phyloP scores from a whole-genome alignment of 2,113 vertebrate genomes.

The Grammatotria lemairii region DNA sequence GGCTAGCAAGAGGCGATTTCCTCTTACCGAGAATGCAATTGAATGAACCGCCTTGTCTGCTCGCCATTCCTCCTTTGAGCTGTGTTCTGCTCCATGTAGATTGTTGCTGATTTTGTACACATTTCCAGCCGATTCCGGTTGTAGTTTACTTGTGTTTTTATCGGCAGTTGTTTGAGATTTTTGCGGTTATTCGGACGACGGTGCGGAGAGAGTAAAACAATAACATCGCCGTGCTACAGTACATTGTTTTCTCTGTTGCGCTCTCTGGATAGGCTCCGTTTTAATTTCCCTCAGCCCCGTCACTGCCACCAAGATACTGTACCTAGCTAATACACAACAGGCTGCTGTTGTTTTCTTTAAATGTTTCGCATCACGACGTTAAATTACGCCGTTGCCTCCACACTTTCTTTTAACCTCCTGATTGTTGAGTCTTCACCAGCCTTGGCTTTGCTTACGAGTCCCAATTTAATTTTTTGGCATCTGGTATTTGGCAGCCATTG shows the following conservation, averaged over 20 bases:
- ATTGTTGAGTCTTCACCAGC: background rate
- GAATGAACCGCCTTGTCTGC: slow-evolving; percentile 73
- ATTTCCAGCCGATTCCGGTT: background rate
- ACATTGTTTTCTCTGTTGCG: slow-evolving; percentile 61
- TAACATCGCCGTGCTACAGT: slow-evolving; percentile 52
- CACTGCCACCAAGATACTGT: slow-evolving; percentile 34
- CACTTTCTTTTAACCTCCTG: background rate
- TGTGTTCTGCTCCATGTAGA: background rate
- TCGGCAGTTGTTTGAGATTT: background rate
- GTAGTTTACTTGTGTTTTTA: background rate
- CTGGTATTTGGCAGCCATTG: slow-evolving; percentile 64
- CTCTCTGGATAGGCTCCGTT: slow-evolving; percentile 37
- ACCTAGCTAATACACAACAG: slow-evolving; percentile 8
- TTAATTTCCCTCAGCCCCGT: slow-evolving; percentile 50
- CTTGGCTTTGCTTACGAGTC: slow-evolving; percentile 13
- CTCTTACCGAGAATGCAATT: slow-evolving; percentile 62
- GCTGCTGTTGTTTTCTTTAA: background rate
- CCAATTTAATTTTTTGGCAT: slow-evolving; percentile 41
- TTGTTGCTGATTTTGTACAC: background rate
- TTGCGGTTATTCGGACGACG: slow-evolving; percentile 2
- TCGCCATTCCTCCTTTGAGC: slow-evolving; percentile 59
- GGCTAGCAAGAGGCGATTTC: slow-evolving; percentile 57
- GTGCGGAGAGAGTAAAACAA: slow-evolving; percentile 50
- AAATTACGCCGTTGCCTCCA: background rate
- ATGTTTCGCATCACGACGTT: background rate